Evolutionary conservation across 2,888 invertebrate genomes (phyloP), one percentile per base, ranked within the genome.

Genomic region (Corythucha ciliata): DNA sequence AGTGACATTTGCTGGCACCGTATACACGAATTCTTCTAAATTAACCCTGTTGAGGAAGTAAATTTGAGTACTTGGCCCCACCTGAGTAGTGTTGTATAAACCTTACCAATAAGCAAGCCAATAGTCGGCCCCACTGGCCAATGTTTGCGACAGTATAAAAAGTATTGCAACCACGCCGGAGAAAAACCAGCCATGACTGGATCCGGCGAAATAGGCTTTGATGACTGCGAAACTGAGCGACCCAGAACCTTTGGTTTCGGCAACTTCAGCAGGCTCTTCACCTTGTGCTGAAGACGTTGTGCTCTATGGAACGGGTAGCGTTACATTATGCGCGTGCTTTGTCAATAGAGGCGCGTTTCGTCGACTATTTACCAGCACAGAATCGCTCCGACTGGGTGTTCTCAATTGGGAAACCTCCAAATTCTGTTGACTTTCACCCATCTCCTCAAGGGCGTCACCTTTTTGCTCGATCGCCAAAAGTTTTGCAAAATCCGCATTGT

Each of bases 401-500:
- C 14, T 22, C 20, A 10, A 7, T 39, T 37, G 39, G 10, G 21
- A 5, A n/a, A 25, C 10, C 14, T 48, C 48, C 20, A 36, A 34
- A 1, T 24, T 20, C 3, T 39, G 16, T 4, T 16, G 14, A 5
- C 7, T 22, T 27, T 48, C 48, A 6, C 5, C 40, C n/a, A n/a
- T n/a, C 4, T 6, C 40, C 18, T 18, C 40, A 6, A 12, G 16
- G 7, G 16, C 27, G 1, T 34, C 20, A 2, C 27, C 8, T 29
- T 71, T 70, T 57, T 74, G 72, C 54, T 69, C 69, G 58, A 69
- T 68, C 37, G 66, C 76, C 52, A 88, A 66, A 55, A 90, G 67
- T 62, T 79, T 73, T 0, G 85, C 83, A 67, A 89, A 87, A 67
- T 89, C 81, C 60, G 86, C 67, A 0, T 85, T 87, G 4, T 79